phyloP scores from a whole-genome alignment of 1,140 invertebrate species.

The Caenorhabditis brenneri region DNA sequence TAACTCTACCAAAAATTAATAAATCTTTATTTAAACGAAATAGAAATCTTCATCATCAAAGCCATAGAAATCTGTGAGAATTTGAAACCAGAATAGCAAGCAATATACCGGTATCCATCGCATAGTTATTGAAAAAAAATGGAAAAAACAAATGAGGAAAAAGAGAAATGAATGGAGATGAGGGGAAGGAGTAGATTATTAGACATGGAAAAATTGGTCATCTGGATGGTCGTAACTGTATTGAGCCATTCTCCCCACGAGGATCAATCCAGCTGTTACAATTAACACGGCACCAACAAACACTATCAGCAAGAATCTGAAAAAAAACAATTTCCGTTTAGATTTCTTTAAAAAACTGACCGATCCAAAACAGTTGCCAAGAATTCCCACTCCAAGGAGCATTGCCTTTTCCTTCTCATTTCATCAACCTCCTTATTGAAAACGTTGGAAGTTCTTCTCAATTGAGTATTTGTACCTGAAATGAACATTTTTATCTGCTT shows the following conservation, averaged over 20 bases:
- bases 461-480: slow-evolving; percentile 27
- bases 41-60: slow-evolving; percentile 24
- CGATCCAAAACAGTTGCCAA: slow-evolving; percentile 69
- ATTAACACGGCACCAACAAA: slow-evolving; percentile 63
- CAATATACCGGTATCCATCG: slow-evolving; percentile 14
- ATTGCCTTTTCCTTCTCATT: slow-evolving; percentile 61
- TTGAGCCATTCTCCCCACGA: slow-evolving; percentile 67
- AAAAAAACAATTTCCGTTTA: too few species aligned
- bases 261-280: slow-evolving; percentile 67
- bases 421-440: slow-evolving; percentile 51
- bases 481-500: too few species aligned
- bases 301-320: slow-evolving; percentile 62
- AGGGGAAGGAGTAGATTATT: neutral
- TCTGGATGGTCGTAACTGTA: slow-evolving; percentile 61
- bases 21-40: neutral
- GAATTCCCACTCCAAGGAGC: slow-evolving; percentile 69
- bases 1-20: neutral
- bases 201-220: slow-evolving; percentile 42
- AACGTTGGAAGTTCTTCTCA: slow-evolving; percentile 38
- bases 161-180: neutral
- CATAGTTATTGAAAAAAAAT: slow-evolving; percentile 15
- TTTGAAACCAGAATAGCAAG: slow-evolving; percentile 19
- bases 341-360: too few species aligned
- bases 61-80: neutral
- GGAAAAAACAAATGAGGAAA: neutral